Evolutionary conservation across 2,797 vertebrate genomes (phyloP), one percentile per base, ranked within the genome.

Genomic region (Ctenopoma kingsleyae): DNA sequence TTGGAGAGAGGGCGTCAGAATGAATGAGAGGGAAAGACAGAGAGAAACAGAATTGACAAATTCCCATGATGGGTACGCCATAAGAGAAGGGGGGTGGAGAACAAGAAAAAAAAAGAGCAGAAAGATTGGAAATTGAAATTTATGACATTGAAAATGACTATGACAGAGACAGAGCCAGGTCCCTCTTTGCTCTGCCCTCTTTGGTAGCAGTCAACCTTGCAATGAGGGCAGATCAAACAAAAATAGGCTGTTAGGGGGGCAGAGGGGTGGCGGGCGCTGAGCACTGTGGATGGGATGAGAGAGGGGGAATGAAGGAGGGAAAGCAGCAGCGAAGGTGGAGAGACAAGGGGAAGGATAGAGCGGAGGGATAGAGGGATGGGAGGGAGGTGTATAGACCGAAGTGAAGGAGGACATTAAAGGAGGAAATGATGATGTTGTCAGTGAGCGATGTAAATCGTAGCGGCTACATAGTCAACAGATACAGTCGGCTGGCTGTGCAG

Each of bases 391-490:
- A 50, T 53, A 78, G 85, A 90, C 69, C 76, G 67, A 76, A 85
- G 78, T 71, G 81, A 71, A 58, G 71, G 81, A 80, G 92, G 93
- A 95, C 96, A 97, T 97, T 97, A 97, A 89, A 83, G 86, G 89
- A 82, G 92, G 88, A 88, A 90, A 90, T 91, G 90, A 92, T 90
- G 92, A 90, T 96, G 78, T 94, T 96, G 95, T 95, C 95, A 94
- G 94, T 76, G 93, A 93, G 93, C 89, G 90, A 97, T 97, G 96
- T 96, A 97, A 97, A 97, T 96, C 94, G 94, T 90, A 77, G 93
- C 60, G 72, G 93, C 95, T 94, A 94, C 96, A 94, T 95, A 96
- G 95, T 96, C 96, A 96, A 96, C 95, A 95, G 93, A 97, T 94
- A 96, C 96, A 96, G 94, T 94, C 74, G 95, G 93, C 93, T 96